Evolutionary conservation across 2,113 vertebrate genomes (phyloP).

Genomic region (Phalacrocorax carbo): DNA sequence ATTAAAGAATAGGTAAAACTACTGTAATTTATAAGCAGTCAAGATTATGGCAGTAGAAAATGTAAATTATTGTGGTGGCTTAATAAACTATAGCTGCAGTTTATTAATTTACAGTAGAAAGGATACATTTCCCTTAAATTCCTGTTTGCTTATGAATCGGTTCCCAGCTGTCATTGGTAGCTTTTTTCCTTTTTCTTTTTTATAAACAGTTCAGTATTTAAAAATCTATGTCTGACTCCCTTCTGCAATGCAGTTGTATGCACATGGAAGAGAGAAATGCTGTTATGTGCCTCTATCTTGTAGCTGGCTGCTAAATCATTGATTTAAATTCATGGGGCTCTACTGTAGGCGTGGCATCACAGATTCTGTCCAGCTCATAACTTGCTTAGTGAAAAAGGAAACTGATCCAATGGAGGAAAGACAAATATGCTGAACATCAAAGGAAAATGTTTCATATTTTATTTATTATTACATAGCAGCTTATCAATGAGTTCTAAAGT

Average conservation of each 20-base stretch:
- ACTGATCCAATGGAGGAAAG: neutral
- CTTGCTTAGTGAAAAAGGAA: neutral
- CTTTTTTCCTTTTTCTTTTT: neutral
- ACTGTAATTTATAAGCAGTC: constrained; percentile 56
- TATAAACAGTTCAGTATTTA: neutral
- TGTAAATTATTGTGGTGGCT: constrained; percentile 41
- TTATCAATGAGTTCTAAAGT: neutral
- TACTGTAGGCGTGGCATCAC: neutral
- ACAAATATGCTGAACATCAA: neutral
- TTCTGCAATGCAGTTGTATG: neutral
- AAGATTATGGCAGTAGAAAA: constrained; percentile 51
- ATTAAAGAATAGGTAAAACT: constrained; percentile 77
- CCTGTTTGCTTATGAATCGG: neutral
- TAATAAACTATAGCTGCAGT: constrained; percentile 32
- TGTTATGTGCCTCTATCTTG: neutral
- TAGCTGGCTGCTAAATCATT: neutral
- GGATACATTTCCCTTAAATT: neutral
- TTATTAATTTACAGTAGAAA: constrained; percentile 35
- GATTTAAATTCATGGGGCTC: neutral
- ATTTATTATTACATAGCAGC: neutral
- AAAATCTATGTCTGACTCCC: neutral
- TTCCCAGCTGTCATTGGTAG: neutral
- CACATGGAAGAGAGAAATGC: neutral
- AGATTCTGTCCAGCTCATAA: neutral
- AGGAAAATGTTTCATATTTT: constrained; percentile 2